Percentiles rank a stretch among this genome's conserved stretches.
Evolutionary conservation across 2,797 vertebrate species (phyloP).

Genomic region (Anas acuta): DNA sequence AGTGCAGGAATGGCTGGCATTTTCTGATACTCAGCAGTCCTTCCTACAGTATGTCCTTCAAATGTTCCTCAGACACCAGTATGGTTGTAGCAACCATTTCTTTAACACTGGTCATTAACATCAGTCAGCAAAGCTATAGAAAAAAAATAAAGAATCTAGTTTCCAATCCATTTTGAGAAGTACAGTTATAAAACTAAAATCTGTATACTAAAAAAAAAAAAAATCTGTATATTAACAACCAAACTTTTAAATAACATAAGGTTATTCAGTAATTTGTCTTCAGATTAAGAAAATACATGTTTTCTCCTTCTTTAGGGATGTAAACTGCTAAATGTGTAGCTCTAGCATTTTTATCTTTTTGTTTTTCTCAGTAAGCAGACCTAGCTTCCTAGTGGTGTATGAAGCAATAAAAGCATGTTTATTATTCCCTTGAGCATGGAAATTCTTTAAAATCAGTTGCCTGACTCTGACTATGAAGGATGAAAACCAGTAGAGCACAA

Average conservation of each 20-base stretch:
- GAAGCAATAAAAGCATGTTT: background rate
- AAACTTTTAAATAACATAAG: background rate
- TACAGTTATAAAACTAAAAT: background rate
- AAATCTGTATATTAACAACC: background rate
- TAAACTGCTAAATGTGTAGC: background rate
- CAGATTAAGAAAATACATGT: background rate
- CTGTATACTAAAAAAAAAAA: background rate
- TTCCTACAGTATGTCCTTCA: background rate
- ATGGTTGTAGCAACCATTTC: background rate
- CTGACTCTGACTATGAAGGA: background rate
- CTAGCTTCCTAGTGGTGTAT: background rate
- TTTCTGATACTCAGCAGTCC: background rate
- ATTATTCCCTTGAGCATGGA: background rate
- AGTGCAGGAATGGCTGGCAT: background rate
- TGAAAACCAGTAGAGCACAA: conserved; percentile 6
- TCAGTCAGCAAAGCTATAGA: background rate
- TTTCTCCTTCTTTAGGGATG: background rate
- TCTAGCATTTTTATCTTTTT: accelerated
- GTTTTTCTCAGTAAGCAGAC: background rate
- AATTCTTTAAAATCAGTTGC: conserved; percentile 13
- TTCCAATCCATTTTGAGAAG: background rate
- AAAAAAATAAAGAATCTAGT: background rate
- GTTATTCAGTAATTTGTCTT: background rate
- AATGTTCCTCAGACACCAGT: background rate
- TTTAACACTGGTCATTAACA: background rate